Evolutionary conservation across 2,888 invertebrate species (phyloP).

Genomic region (Bombyx huttoni): DNA sequence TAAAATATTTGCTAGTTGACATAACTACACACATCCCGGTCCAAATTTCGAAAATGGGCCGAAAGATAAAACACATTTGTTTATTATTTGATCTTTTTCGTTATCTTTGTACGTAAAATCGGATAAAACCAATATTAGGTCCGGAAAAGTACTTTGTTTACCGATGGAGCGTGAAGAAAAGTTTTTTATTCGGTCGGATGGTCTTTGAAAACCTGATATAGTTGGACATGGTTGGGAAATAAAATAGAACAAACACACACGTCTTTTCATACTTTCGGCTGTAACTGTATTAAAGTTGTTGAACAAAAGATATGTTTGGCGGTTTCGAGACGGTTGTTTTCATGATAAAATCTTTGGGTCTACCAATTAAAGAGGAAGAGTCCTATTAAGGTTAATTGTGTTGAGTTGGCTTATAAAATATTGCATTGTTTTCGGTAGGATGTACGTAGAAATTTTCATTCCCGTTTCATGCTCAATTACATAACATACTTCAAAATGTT

Average conservation of each 20-base stretch:
- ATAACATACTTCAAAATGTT: no score
- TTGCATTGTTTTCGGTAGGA: no score
- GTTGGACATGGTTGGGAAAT: not conserved
- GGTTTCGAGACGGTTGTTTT: not conserved
- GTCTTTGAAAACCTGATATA: not conserved
- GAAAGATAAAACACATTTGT: conserved; percentile 1
- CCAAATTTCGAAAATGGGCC: not conserved
- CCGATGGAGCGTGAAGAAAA: not conserved
- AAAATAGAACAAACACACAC: not conserved
- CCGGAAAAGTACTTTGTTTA: conserved; percentile 6
- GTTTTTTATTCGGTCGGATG: not conserved
- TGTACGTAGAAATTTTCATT: no score
- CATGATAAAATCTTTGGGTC: not conserved
- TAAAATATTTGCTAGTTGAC: no score
- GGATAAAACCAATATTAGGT: conserved; percentile 5
- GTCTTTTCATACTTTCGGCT: not conserved
- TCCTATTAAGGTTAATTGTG: no score
- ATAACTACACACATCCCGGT: no score
- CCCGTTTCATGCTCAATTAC: no score
- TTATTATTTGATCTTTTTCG: conserved; percentile 3
- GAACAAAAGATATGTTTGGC: not conserved
- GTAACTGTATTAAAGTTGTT: not conserved
- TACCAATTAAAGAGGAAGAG: no score
- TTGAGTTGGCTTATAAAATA: no score
- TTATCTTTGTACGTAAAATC: conserved; percentile 4